phyloP scores from a whole-genome alignment of 2,888 invertebrate genomes.

The Eurytoma adleriae region DNA sequence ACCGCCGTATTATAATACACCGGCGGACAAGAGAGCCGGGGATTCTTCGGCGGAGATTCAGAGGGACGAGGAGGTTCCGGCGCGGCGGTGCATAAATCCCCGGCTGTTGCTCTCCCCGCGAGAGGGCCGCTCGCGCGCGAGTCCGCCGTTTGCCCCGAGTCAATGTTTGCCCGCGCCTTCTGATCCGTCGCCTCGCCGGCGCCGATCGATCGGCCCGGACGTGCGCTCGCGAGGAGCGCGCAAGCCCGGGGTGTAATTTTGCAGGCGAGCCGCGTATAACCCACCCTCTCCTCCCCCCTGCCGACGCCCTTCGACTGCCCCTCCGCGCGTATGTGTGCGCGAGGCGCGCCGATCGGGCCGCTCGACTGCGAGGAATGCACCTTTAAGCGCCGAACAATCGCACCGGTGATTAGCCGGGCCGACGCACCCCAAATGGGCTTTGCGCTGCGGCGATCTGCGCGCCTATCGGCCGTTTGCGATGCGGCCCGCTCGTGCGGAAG shows the following conservation, averaged over 20 bases:
- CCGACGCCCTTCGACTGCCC: no score
- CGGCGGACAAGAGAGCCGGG: neutral
- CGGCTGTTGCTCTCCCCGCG: slow-evolving; percentile 29
- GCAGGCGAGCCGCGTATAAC: neutral
- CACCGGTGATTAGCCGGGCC: slow-evolving; percentile 39
- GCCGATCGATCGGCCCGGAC: slow-evolving; percentile 18
- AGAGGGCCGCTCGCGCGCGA: slow-evolving; percentile 57
- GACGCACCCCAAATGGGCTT: slow-evolving; percentile 14
- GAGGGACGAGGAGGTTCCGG: neutral
- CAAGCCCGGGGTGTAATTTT: neutral
- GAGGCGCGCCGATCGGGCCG: neutral
- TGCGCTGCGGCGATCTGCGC: neutral
- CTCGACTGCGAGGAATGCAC: slow-evolving; percentile 15
- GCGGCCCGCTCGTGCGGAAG: neutral
- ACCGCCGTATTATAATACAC: neutral
- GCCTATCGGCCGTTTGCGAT: slow-evolving; percentile 9
- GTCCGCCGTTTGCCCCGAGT: slow-evolving; percentile 60
- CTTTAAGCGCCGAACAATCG: slow-evolving; percentile 29
- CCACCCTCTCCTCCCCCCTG: neutral
- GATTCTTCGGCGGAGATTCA: neutral
- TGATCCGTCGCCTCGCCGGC: slow-evolving; percentile 60
- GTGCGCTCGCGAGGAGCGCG: slow-evolving; percentile 3
- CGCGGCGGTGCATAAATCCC: neutral
- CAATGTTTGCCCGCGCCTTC: slow-evolving; percentile 65
- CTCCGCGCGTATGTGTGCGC: no score